Base-by-base conservation (phyloP, 2,113 vertebrate species). In the Mormyrus iriodes region DNA sequence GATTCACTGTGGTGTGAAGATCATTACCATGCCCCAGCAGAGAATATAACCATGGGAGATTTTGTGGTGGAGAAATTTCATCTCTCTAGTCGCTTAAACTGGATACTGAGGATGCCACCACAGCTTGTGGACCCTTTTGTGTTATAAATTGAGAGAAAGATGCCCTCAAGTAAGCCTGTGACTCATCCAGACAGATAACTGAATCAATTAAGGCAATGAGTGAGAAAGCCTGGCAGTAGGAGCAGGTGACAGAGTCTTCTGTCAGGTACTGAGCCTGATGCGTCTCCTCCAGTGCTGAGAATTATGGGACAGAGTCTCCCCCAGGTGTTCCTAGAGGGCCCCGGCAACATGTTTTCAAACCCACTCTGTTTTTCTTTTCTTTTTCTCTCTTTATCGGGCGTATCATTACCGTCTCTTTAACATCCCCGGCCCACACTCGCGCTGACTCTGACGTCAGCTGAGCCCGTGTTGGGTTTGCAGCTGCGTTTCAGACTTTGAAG, bases 401-500 rank as follows among this genome's bases (percentile, higher is more conserved):
- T 27, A 35, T 55, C 51, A 35, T 53, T 53, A 86, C 12, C 49
- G 19, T 35, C n/a, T 53, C 48, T 86, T 86, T 86, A 86, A 86
- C 51, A 53, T 39, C 12, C 51, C 1, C 0, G 49, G 79, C 39
- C 21, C 19, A 12, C 39, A 3, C 79, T 46, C 53, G 9, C 10
- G 17, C 55, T 61, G 35, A 39, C 31, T 87, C 9, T 65, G 35
- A 65, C 55, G 86, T 65, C 86, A 87, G 52, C 35, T 4, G 7
- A 3, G 35, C 9, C 55, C 86, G 3, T 52, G 39, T 31, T 24
- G 27, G 86, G 51, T 87, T 42, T 35, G 42, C 52, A 58, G 86
- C 52, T 87, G 35, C 39, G 53, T 24, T 44, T 44, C 15, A 58
- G 52, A 65, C 86, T 87, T 86, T 86, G 85, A 86, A 86, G 86